Evolutionary conservation across 2,797 vertebrate species (phyloP).

Genomic region (Malacoraja senta): DNA sequence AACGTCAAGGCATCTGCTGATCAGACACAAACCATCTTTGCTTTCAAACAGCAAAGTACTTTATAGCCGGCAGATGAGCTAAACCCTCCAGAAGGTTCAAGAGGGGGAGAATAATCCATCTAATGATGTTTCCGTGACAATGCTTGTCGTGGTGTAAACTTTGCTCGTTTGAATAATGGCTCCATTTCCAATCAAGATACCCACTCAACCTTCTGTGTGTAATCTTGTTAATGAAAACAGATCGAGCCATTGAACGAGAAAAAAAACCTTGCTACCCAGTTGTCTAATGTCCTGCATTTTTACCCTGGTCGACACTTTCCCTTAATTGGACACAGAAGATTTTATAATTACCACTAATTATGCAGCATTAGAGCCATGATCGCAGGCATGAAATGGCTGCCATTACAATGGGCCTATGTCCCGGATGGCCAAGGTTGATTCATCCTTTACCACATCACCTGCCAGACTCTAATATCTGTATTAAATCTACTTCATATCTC

Average conservation of each 20-base stretch:
- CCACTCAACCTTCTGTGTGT: background rate
- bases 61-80: slow-evolving; percentile 12
- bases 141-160: background rate
- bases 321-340: slow-evolving; percentile 16
- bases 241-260: background rate
- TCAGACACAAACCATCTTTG: background rate
- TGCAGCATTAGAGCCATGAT: background rate
- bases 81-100: slow-evolving; percentile 1
- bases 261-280: background rate
- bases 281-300: slow-evolving; percentile 2
- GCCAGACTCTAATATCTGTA: slow-evolving; percentile 33
- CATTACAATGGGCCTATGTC: background rate
- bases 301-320: slow-evolving; percentile 1
- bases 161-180: background rate
- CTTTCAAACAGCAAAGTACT: background rate
- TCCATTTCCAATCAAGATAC: slow-evolving; percentile 10
- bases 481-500: slow-evolving; percentile 37
- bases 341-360: slow-evolving; percentile 30
- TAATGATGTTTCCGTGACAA: slow-evolving; percentile 25
- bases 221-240: slow-evolving; percentile 11
- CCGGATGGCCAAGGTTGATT: background rate
- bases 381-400: background rate
- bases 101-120: slow-evolving; percentile 18
- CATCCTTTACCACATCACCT: background rate
- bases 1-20: background rate